Evolutionary conservation across 2,113 vertebrate species (phyloP).

Genomic region (Myiagra hebetior): DNA sequence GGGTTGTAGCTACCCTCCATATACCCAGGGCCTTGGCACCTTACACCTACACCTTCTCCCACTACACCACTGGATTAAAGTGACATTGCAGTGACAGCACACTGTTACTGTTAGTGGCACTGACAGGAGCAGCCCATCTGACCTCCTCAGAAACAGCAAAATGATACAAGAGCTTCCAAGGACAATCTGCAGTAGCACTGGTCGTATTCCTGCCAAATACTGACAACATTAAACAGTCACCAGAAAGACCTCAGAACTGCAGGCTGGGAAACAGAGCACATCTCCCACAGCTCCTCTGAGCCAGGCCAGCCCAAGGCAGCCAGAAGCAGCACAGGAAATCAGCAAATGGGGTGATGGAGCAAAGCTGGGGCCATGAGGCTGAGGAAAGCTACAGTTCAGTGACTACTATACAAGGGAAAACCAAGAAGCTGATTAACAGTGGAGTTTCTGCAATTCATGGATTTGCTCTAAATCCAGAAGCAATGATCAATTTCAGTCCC

Average conservation of each 20-base stretch:
- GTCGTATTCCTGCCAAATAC: background rate
- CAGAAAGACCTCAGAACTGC: accelerated
- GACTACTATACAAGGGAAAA: background rate
- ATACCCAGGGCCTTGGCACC: background rate
- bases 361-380: background rate
- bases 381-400: background rate
- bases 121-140: background rate
- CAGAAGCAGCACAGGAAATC: background rate
- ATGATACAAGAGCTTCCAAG: background rate
- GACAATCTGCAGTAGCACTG: background rate
- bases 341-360: accelerated
- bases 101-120: background rate
- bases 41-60: no score
- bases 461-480: background rate
- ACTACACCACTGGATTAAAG: background rate
- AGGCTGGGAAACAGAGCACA: background rate
- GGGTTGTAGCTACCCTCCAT: background rate
- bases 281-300: background rate
- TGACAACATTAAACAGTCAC: background rate
- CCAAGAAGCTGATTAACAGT: background rate
- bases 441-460: background rate
- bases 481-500: background rate
- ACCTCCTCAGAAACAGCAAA: background rate
- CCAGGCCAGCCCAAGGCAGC: background rate
- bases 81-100: background rate